phyloP scores from a whole-genome alignment of 2,113 vertebrate species.

The Himantopus leucocephalus region DNA sequence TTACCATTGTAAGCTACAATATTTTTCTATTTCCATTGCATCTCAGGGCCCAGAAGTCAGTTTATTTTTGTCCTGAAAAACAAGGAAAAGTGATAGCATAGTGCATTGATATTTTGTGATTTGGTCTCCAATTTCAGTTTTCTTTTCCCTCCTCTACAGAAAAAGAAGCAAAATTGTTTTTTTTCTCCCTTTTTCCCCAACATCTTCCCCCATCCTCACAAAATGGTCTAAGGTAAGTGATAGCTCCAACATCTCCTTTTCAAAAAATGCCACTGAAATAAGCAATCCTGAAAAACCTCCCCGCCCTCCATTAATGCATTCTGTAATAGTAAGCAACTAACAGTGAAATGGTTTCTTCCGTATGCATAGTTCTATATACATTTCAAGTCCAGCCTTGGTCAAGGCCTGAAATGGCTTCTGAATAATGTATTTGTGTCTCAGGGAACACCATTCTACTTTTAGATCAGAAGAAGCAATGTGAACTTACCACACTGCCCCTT shows the following conservation, averaged over 20 bases:
- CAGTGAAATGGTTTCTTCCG: not conserved
- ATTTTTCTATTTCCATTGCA: not conserved
- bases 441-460: slow-evolving; percentile 25
- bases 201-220: not conserved
- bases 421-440: slow-evolving; percentile 35
- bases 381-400: not conserved
- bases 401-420: slow-evolving; percentile 10
- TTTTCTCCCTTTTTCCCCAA: not conserved
- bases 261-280: not conserved
- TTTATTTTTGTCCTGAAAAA: not conserved
- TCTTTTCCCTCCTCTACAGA: not conserved
- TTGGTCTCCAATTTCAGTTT: not conserved
- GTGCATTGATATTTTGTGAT: not conserved
- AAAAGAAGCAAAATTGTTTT: not conserved
- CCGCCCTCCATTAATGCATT: not conserved
- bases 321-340: not conserved
- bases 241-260: not conserved
- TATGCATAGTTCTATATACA: not conserved
- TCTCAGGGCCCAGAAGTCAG: not conserved
- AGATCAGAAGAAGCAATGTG: not conserved
- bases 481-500: slow-evolving; percentile 24
- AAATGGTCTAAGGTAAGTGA: not conserved
- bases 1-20: not conserved
- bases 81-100: not conserved
- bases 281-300: not conserved